A percentile compares a stretch with the other conserved stretches of the same genome.
Evolutionary conservation across 2,797 vertebrate species (phyloP).

Genomic region (Lagocephalus sceleratus): DNA sequence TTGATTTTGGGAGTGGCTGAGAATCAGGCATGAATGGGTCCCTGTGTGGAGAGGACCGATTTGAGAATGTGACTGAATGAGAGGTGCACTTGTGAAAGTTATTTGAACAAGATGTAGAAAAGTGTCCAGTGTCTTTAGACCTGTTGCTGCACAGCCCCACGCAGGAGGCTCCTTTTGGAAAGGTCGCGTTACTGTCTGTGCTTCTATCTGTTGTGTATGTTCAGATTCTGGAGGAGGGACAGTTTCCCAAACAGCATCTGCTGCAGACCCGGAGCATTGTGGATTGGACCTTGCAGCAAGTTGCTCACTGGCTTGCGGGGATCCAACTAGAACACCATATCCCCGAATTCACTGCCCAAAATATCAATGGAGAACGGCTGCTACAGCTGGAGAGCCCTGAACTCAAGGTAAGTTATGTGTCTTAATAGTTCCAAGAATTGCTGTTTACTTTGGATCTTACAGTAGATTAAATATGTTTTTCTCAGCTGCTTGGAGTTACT

Average conservation of each 20-base stretch:
- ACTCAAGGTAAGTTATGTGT: slow-evolving; percentile 78
- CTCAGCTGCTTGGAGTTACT: slow-evolving; percentile 83
- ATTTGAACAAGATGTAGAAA: neutral
- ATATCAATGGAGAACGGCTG: slow-evolving; percentile 87
- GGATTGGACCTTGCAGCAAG: slow-evolving; percentile 93
- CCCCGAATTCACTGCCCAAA: slow-evolving; percentile 90
- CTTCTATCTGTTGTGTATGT: neutral
- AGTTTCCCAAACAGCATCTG: slow-evolving; percentile 82
- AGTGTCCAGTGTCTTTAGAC: too few relatives aligned
- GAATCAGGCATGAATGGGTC: too few relatives aligned
- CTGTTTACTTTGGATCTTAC: neutral
- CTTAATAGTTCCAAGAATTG: neutral
- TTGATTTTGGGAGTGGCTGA: too few relatives aligned
- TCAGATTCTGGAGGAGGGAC: slow-evolving; percentile 89
- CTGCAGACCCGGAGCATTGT: slow-evolving; percentile 80
- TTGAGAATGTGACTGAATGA: too few relatives aligned
- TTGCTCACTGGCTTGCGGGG: slow-evolving; percentile 88
- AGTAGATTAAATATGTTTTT: slow-evolving; percentile 6
- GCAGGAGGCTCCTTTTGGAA: neutral
- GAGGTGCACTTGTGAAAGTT: too few relatives aligned
- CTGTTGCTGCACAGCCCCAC: too few relatives aligned
- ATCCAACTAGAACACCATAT: slow-evolving; percentile 89
- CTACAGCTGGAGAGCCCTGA: slow-evolving; percentile 86
- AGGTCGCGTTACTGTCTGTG: neutral
- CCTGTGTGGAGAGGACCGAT: too few relatives aligned